Conservation (phyloP, 2,888 invertebrate genomes). For the Yponomeuta malinellus region DNA sequence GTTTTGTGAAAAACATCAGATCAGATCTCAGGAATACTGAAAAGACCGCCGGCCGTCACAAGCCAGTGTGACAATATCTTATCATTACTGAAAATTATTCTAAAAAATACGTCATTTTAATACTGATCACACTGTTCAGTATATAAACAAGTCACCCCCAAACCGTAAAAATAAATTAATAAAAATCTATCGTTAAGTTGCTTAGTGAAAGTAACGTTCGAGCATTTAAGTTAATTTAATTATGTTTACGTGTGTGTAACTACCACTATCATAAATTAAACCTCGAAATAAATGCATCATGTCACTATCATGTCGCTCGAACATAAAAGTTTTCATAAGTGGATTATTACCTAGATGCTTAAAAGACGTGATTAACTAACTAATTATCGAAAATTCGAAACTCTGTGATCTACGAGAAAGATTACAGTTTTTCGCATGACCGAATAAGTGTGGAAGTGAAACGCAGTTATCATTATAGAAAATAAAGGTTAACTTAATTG, state of each 20-base stretch:
- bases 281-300: constrained; percentile 75
- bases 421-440: constrained; percentile 40
- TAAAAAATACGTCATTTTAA: constrained; percentile 49
- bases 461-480: constrained; percentile 32
- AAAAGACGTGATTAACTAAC: constrained; percentile 70
- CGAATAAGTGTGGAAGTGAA: constrained; percentile 61
- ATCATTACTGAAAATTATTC: constrained; percentile 47
- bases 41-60: constrained; percentile 33
- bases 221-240: constrained; percentile 58
- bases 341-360: constrained; percentile 56
- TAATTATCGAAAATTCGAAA: constrained; percentile 36
- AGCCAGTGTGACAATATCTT: constrained; percentile 42
- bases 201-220: constrained; percentile 62
- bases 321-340: constrained; percentile 51
- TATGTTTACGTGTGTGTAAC: constrained; percentile 39
- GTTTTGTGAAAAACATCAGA: constrained; percentile 60
- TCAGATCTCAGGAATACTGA: constrained; percentile 63
- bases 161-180: constrained; percentile 53
- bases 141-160: constrained; percentile 29
- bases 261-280: constrained; percentile 72
- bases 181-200: constrained; percentile 61
- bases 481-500: constrained; percentile 44
- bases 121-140: constrained; percentile 43
- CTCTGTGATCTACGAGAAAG: constrained; percentile 34
- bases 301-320: constrained; percentile 70